Evolutionary conservation across 2,797 vertebrate species (phyloP).

Genomic region (Anas bahamensis): DNA sequence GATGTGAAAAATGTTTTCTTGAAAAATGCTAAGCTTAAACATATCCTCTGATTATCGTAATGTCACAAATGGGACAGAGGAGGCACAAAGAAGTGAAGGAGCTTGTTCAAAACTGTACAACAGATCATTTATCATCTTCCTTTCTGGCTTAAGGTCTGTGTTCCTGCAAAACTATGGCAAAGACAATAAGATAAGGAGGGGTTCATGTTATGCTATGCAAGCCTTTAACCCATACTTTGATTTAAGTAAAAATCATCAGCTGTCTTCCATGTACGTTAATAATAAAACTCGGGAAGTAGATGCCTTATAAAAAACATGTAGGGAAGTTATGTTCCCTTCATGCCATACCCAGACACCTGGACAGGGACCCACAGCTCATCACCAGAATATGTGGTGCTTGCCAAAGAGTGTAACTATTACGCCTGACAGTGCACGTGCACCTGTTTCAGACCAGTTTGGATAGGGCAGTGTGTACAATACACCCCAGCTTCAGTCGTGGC

Average conservation of each 20-base stretch:
- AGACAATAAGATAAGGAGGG: neutral
- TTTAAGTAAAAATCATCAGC: neutral
- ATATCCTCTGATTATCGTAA: neutral
- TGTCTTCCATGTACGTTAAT: neutral
- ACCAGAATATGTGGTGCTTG: neutral
- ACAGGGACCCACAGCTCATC: neutral
- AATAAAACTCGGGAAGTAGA: neutral
- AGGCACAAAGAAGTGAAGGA: neutral
- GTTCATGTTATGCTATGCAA: neutral
- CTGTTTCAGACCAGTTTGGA: neutral
- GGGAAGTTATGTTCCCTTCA: neutral
- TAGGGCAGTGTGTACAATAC: neutral
- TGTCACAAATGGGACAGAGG: neutral
- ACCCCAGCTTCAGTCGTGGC: neutral
- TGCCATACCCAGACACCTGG: neutral
- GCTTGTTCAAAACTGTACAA: neutral
- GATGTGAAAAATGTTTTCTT: neutral
- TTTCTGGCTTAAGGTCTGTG: neutral
- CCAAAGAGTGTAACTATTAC: neutral
- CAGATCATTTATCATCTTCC: neutral
- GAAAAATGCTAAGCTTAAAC: neutral
- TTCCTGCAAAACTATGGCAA: neutral
- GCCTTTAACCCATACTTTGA: neutral
- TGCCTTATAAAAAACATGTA: neutral
- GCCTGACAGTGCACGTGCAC: neutral